Evolutionary conservation across 1,140 invertebrate species (phyloP).

Genomic region (Drosophila pachea): DNA sequence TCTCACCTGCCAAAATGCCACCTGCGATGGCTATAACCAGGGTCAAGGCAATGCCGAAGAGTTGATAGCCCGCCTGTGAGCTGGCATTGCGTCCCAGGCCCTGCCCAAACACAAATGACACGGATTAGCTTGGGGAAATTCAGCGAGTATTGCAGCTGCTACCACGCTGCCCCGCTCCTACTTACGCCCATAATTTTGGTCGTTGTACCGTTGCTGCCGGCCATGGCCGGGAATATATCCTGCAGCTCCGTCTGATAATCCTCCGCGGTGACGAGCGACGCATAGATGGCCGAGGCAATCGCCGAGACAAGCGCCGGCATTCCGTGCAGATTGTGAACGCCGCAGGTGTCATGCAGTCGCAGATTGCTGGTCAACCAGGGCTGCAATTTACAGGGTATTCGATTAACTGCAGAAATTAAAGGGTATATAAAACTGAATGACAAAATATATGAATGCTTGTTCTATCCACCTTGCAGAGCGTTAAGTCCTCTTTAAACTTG

Average conservation of each 20-base stretch:
- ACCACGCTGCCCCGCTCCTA: neutral
- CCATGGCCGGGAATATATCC: constrained; percentile 82
- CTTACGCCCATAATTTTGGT: constrained; percentile 76
- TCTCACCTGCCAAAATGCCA: constrained; percentile 89
- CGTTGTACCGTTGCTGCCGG: constrained; percentile 52
- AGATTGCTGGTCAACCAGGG: constrained; percentile 85
- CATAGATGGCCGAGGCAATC: constrained; percentile 87
- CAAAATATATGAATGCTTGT: too few relatives aligned
- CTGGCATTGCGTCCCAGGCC: constrained; percentile 83
- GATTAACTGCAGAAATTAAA: neutral
- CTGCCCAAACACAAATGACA: constrained; percentile 18
- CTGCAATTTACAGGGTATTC: constrained; percentile 80
- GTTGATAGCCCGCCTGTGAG: constrained; percentile 89
- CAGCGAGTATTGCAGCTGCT: neutral
- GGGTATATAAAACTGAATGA: neutral
- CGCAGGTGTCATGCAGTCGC: constrained; percentile 94
- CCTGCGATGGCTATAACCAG: constrained; percentile 85
- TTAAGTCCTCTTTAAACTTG: too few relatives aligned
- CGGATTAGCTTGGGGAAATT: constrained; percentile 11
- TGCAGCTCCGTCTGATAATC: constrained; percentile 82
- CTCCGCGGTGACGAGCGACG: constrained; percentile 83
- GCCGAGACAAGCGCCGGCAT: constrained; percentile 94
- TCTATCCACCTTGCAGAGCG: too few relatives aligned
- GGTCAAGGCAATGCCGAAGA: constrained; percentile 86
- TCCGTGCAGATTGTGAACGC: constrained; percentile 97